Base-by-base conservation (phyloP, 92 coral and sea anemone species). In the Actinernus sp. region DNA sequence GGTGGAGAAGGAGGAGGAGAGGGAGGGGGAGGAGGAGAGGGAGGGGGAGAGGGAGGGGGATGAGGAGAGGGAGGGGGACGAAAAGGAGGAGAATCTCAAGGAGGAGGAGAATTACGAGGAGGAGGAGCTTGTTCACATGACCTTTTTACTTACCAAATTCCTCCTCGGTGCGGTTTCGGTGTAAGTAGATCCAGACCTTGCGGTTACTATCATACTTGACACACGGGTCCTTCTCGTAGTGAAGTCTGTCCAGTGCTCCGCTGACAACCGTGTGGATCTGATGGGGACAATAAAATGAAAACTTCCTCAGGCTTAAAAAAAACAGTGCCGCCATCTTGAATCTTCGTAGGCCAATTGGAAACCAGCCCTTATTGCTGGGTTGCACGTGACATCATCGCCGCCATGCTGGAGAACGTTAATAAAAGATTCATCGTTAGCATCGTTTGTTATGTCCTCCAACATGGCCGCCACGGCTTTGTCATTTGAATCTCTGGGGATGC, bases 231-330 rank as follows among this genome's bases (percentile, higher is more conserved):
- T 93, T 86, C 71, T 95, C 99, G 62, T 95, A 95, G 28, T 94
- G 98, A 48, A 94, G 97, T 7, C 98, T 89, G 59, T 94, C 98
- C n/a, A 94, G 86, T 2, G 98, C 98, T 26, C 98, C 98, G 34
- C 98, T 94, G 14, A 94, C 98, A 30, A 94, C 98, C 10, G 98
- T 94, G 54, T 94, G 98, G 74, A 94, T 91, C 98, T 92, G 48
- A 17, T 41, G 19, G 55, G 51, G 18, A 13, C 4, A 63, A 45
- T 17, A 26, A 3, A 22, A 22, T 32, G 7, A n/a, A n/a, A n/a
- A n/a, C n/a, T n/a, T n/a, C n/a, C 12, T 11, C 24, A 18, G 3
- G 1, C 20, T 31, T 29, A 9, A 14, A 2, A 14, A 34, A 9
- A 25, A 11, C 0, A 13, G 21, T n/a, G 57, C 38, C 9, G 2